Conservation (phyloP, 2,888 invertebrate species). For the Sthenelais limicola region DNA sequence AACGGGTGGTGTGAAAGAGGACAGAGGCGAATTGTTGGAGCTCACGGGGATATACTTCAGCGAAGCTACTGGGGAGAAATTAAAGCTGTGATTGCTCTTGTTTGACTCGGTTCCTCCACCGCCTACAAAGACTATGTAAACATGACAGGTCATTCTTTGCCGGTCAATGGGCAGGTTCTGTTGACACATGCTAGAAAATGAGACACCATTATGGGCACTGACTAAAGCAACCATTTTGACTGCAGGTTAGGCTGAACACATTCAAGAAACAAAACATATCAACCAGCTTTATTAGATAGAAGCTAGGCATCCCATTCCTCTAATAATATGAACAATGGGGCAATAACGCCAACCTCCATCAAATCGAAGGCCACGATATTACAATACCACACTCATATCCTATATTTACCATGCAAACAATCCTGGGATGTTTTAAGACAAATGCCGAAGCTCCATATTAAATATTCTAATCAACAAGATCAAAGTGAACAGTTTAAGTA, state of each 20-base stretch:
- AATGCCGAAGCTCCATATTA: too few relatives aligned
- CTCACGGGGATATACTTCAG: slow-evolving; percentile 17
- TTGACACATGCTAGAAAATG: slow-evolving; percentile 29
- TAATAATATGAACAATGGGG: too few relatives aligned
- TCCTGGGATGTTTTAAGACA: too few relatives aligned
- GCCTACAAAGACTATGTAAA: slow-evolving; percentile 30
- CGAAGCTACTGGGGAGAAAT: slow-evolving; percentile 26
- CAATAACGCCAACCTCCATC: too few relatives aligned
- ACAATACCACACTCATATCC: too few relatives aligned
- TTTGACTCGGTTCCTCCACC: slow-evolving; percentile 29
- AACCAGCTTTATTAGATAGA: slow-evolving; percentile 7
- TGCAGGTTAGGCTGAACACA: slow-evolving; percentile 18
- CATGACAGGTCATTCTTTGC: slow-evolving; percentile 22
- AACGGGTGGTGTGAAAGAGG: too few relatives aligned
- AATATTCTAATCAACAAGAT: too few relatives aligned
- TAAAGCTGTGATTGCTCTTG: slow-evolving; percentile 37
- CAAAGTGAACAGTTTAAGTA: too few relatives aligned
- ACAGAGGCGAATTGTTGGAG: too few relatives aligned
- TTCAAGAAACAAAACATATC: slow-evolving; percentile 17
- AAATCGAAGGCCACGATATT: too few relatives aligned
- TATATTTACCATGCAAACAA: too few relatives aligned
- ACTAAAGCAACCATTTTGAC: slow-evolving; percentile 5
- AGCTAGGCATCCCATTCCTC: too few relatives aligned
- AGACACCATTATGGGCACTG: slow-evolving; percentile 29
- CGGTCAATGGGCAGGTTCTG: slow-evolving; percentile 29